Evolutionary conservation across 2,113 vertebrate species (phyloP).

Genomic region (Colossoma macropomum): DNA sequence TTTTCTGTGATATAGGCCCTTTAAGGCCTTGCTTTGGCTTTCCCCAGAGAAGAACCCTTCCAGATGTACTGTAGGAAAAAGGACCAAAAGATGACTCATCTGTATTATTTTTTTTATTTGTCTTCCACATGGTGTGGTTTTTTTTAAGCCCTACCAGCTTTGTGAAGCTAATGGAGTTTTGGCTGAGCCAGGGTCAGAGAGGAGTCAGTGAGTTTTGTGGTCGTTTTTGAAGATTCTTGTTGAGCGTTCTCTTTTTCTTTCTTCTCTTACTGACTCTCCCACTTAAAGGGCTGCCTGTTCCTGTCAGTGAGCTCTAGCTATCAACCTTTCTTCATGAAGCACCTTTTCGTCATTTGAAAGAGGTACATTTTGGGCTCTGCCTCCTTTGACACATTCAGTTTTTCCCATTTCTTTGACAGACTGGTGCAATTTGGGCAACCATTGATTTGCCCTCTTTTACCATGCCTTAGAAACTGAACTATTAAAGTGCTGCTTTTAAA

Average conservation of each 20-base stretch:
- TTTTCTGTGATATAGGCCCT: neutral
- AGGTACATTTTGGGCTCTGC: neutral
- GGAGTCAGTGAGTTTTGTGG: neutral
- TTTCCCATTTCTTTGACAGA: neutral
- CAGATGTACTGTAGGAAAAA: neutral
- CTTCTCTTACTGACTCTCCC: neutral
- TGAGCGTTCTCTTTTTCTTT: neutral
- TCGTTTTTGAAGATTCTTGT: neutral
- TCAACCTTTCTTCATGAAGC: neutral
- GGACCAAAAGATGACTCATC: neutral
- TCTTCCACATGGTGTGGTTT: neutral
- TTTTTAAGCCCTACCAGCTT: neutral
- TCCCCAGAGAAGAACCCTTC: neutral
- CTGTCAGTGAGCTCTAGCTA: no score
- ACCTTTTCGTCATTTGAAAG: no score
- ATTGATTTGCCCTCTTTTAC: neutral
- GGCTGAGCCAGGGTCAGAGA: neutral
- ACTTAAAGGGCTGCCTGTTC: neutral
- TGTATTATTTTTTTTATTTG: neutral
- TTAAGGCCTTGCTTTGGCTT: neutral
- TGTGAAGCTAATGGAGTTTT: conserved; percentile 1
- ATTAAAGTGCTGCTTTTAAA: neutral
- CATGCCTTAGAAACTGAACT: neutral
- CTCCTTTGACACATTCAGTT: neutral
- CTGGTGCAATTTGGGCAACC: no score